Conservation (phyloP, 2,888 invertebrate genomes). For the Craniophora ligustri region DNA sequence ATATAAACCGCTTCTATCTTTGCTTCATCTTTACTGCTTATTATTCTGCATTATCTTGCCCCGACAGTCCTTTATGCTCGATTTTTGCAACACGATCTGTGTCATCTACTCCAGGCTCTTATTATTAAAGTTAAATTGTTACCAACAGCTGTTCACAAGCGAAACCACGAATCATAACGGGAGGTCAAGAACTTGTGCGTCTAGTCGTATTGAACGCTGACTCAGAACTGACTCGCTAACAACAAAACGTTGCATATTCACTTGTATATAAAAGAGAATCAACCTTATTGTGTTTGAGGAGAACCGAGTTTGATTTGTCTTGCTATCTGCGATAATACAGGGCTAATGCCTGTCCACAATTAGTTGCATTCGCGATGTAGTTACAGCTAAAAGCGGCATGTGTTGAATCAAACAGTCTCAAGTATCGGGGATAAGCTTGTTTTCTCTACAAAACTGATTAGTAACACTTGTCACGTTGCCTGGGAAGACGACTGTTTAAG, state of each 20-base stretch:
- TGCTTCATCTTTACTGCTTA: slow-evolving; percentile 27
- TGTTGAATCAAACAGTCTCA: slow-evolving; percentile 44
- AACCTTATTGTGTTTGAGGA: slow-evolving; percentile 29
- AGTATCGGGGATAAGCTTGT: slow-evolving; percentile 34
- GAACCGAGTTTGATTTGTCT: slow-evolving; percentile 22
- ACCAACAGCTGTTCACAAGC: slow-evolving; percentile 61
- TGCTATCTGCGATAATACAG: slow-evolving; percentile 30
- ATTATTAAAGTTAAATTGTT: slow-evolving; percentile 42
- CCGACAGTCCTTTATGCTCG: slow-evolving; percentile 15
- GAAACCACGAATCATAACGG: slow-evolving; percentile 63
- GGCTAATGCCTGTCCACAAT: slow-evolving; percentile 51
- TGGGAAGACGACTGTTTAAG: slow-evolving; percentile 26
- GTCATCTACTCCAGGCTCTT: slow-evolving; percentile 15
- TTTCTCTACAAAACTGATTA: slow-evolving; percentile 42
- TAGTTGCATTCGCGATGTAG: slow-evolving; percentile 64
- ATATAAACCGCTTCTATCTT: no score
- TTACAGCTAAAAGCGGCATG: slow-evolving; percentile 58
- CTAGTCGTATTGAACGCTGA: slow-evolving; percentile 81
- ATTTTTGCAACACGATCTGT: slow-evolving; percentile 36
- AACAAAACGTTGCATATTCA: slow-evolving; percentile 46
- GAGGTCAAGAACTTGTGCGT: slow-evolving; percentile 77
- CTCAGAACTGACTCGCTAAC: slow-evolving; percentile 58
- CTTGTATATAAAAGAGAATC: slow-evolving; percentile 6
- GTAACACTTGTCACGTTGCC: slow-evolving; percentile 28
- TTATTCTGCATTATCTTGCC: slow-evolving; percentile 1